A percentile compares a stretch with the other conserved stretches of the same genome.
Conservation (phyloP, 2,113 vertebrate species). For the Cnemophilus loriae region DNA sequence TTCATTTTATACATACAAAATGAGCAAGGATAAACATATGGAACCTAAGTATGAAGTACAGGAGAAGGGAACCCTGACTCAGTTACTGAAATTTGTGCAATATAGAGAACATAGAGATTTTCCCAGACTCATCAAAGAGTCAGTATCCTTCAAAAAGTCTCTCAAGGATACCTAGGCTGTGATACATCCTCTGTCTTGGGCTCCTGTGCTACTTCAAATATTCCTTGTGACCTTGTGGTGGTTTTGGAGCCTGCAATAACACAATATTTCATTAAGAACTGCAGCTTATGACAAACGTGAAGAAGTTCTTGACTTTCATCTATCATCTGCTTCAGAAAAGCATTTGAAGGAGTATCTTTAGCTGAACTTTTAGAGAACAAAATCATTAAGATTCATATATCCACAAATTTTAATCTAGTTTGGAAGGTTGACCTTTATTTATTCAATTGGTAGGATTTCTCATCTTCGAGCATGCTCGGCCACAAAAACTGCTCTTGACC, state of each 20-base stretch:
- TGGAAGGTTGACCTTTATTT: conserved; percentile 29
- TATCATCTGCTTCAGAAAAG: not conserved
- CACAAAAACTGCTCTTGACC: not conserved
- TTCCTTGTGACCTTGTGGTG: not conserved
- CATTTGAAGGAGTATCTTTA: not conserved
- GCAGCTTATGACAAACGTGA: not conserved
- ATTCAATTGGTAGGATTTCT: not conserved
- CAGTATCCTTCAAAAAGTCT: not conserved
- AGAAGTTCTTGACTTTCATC: not conserved
- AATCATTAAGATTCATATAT: conserved; percentile 20
- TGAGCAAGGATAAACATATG: not conserved
- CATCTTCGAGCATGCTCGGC: not conserved
- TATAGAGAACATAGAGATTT: not conserved
- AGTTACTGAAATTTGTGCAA: not conserved
- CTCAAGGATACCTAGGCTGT: not conserved
- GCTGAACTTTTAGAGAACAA: not conserved
- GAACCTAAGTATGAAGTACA: not conserved
- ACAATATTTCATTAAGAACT: not conserved
- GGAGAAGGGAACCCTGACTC: not conserved
- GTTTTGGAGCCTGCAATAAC: not conserved
- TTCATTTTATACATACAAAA: not conserved
- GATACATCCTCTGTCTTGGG: fast-evolving
- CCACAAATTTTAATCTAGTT: conserved; percentile 3
- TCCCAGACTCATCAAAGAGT: not conserved
- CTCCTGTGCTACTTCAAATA: not conserved